Conservation (phyloP, 1,140 invertebrate species). For the Zaprionus ornatus region DNA sequence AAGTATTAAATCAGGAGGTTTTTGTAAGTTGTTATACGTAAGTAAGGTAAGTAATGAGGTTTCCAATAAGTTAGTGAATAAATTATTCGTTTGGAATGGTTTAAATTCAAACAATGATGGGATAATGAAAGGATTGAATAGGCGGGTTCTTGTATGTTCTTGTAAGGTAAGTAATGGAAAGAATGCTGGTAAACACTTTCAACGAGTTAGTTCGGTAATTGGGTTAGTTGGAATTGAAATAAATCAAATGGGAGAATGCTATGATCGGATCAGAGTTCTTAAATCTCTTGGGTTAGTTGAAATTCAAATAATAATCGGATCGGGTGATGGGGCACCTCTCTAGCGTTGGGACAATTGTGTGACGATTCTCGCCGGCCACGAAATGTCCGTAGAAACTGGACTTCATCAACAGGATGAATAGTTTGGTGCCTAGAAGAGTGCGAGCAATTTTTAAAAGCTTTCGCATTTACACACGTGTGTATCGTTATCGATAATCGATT, state of each 20-base stretch:
- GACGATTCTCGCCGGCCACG: constrained; percentile 97
- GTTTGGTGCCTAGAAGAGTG: constrained; percentile 91
- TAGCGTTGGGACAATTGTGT: constrained; percentile 92
- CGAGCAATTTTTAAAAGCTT: constrained; percentile 95
- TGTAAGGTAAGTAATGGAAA: too few species aligned
- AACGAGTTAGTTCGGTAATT: too few species aligned
- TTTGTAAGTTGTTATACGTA: neutral
- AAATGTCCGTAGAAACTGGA: constrained; percentile 99
- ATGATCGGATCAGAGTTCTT: neutral
- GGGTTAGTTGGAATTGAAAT: too few species aligned
- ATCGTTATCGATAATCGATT: constrained; percentile 11
- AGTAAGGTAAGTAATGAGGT: neutral
- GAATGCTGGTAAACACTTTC: too few species aligned
- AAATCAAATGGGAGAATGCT: too few species aligned
- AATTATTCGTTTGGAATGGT: neutral
- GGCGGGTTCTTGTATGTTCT: too few species aligned
- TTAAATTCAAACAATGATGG: neutral
- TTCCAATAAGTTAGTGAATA: neutral
- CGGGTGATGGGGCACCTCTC: constrained; percentile 85
- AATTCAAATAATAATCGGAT: neutral
- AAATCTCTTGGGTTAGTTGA: neutral
- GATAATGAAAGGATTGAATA: neutral
- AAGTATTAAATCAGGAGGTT: neutral
- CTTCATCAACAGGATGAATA: constrained; percentile 96
- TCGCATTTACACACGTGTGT: neutral